Conservation (phyloP, 2,113 vertebrate genomes). For the Triplophysa dalaica region DNA sequence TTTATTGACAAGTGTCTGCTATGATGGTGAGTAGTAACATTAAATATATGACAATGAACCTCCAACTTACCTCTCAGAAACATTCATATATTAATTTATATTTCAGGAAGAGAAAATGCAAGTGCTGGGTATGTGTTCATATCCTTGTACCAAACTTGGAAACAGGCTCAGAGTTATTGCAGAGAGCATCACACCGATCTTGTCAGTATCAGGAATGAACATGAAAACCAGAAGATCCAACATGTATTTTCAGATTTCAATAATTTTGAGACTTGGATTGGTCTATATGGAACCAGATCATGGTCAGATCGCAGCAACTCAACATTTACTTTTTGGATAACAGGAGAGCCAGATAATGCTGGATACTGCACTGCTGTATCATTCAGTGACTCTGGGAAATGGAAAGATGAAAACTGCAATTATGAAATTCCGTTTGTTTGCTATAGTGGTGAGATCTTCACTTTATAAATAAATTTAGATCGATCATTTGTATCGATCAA, state of each 20-base stretch:
- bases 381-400: not conserved
- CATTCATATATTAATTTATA: not conserved
- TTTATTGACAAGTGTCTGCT: slow-evolving; percentile 1
- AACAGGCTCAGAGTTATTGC: slow-evolving; percentile 42
- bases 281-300: slow-evolving; percentile 22
- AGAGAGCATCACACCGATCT: slow-evolving; percentile 37
- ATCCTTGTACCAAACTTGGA: not conserved
- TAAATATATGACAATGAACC: too few relatives aligned
- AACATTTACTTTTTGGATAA: slow-evolving; percentile 23
- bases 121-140: not conserved
- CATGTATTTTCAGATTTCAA: too few relatives aligned
- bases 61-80: too few relatives aligned
- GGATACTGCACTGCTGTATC: slow-evolving; percentile 4
- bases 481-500: too few relatives aligned
- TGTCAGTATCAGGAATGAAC: slow-evolving; percentile 25
- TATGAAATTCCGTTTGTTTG: slow-evolving; percentile 12
- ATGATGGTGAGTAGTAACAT: slow-evolving; percentile 19
- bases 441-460: slow-evolving; percentile 13
- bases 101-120: slow-evolving; percentile 5
- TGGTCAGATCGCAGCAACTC: slow-evolving; percentile 44
- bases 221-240: not conserved
- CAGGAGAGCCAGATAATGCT: slow-evolving; percentile 2
- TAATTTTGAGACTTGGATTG: slow-evolving; percentile 8
- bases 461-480: too few relatives aligned
- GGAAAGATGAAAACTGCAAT: slow-evolving; percentile 27